Evolutionary conservation across 2,888 invertebrate genomes (phyloP).

Genomic region (Steinernema carpocapsae): DNA sequence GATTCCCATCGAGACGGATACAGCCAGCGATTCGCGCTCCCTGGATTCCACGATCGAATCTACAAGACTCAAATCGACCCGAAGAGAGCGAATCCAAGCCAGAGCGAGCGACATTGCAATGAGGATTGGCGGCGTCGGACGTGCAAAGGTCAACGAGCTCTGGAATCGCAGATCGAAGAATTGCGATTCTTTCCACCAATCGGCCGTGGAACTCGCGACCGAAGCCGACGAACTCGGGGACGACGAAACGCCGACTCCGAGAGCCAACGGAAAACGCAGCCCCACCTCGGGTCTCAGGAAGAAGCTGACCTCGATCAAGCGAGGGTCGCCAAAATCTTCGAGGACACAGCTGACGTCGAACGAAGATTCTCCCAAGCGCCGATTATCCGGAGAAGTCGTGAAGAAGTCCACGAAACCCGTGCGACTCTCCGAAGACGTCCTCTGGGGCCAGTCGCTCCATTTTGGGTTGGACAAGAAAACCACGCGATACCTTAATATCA

Average conservation of each 20-base stretch:
- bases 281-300: slow-evolving; percentile 18
- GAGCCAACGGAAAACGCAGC: slow-evolving; percentile 19
- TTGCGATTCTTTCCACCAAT: slow-evolving; percentile 1
- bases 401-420: slow-evolving; percentile 37
- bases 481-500: slow-evolving; percentile 58
- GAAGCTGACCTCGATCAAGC: slow-evolving; percentile 25
- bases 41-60: slow-evolving; percentile 22
- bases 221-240: slow-evolving; percentile 37
- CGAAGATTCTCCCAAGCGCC: slow-evolving; percentile 17
- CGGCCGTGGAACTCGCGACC: slow-evolving; percentile 37
- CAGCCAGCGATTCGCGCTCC: neutral
- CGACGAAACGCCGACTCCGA: slow-evolving; percentile 5
- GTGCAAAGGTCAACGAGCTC: slow-evolving; percentile 46
- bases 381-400: slow-evolving; percentile 2
- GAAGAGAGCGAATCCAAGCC: slow-evolving; percentile 41
- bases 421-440: slow-evolving; percentile 47
- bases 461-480: slow-evolving; percentile 49
- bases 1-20: neutral
- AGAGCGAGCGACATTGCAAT: slow-evolving; percentile 48
- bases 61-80: neutral
- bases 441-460: slow-evolving; percentile 66
- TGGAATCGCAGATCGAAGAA: slow-evolving; percentile 40
- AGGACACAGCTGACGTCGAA: neutral
- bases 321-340: slow-evolving; percentile 12
- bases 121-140: slow-evolving; percentile 38